phyloP scores from a whole-genome alignment of 2,797 vertebrate genomes.

The Spheniscus humboldti region DNA sequence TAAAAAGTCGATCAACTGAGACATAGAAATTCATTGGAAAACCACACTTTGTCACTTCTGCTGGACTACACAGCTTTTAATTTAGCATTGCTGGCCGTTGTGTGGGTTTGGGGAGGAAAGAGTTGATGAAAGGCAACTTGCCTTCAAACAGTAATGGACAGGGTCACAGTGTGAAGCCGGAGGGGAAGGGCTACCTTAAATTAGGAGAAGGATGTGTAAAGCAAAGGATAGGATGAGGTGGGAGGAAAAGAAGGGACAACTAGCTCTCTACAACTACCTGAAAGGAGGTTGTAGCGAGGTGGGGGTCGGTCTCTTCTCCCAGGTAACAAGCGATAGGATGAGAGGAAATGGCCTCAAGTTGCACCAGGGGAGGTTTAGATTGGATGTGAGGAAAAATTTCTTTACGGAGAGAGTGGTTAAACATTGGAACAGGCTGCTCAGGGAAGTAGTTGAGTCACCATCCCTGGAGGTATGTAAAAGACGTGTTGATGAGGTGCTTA shows the following conservation, averaged over 20 bases:
- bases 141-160: not conserved
- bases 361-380: too few relatives aligned
- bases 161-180: not conserved
- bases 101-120: not conserved
- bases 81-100: not conserved
- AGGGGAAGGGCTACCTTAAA: not conserved
- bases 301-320: too few relatives aligned
- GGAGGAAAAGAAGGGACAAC: not conserved
- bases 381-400: too few relatives aligned
- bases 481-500: too few relatives aligned
- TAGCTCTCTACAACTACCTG: too few relatives aligned
- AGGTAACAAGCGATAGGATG: too few relatives aligned
- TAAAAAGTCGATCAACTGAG: not conserved
- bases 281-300: too few relatives aligned
- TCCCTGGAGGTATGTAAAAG: too few relatives aligned
- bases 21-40: not conserved
- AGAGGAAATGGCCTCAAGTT: too few relatives aligned
- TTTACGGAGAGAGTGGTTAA: too few relatives aligned
- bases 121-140: not conserved
- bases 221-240: not conserved
- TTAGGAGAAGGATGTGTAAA: not conserved
- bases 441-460: too few relatives aligned
- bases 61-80: not conserved
- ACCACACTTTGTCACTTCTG: accelerated
- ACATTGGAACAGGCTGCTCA: too few relatives aligned